These are phyloP conservation scores for Noctua fimbriata DNA, from an alignment of 2,888 invertebrate genomes.

Conservation along the genomic window DNA sequence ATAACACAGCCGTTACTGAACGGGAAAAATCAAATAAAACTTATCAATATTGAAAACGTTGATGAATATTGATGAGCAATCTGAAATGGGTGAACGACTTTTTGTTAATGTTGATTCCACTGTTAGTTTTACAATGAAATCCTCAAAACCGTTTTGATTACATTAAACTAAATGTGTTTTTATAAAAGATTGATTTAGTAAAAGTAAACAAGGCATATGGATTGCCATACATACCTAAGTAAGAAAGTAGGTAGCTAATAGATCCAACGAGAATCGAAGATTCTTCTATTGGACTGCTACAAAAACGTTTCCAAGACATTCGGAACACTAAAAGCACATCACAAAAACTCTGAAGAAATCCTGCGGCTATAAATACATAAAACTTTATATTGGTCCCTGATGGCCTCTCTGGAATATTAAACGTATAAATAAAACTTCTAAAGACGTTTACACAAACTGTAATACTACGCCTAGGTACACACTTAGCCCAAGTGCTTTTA, in stretches of 20 bases:
- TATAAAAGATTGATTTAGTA: not conserved
- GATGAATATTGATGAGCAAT: constrained; percentile 60
- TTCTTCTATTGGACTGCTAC: not conserved
- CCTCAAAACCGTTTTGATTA: constrained; percentile 34
- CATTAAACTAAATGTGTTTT: constrained; percentile 5
- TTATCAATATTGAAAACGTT: constrained; percentile 57
- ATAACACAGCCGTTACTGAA: constrained; percentile 29
- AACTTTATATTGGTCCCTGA: constrained; percentile 46
- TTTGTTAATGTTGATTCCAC: constrained; percentile 40
- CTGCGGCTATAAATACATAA: constrained; percentile 25
- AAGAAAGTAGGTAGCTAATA: not conserved
- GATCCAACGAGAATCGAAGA: not conserved
- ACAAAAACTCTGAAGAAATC: constrained; percentile 22
- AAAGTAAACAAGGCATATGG: not conserved
- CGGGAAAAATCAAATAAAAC: constrained; percentile 53
- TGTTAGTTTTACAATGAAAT: constrained; percentile 47
- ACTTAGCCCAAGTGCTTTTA: constrained; percentile 28
- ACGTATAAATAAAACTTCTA: constrained; percentile 39
- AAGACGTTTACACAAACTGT: constrained; percentile 9
- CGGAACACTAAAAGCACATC: constrained; percentile 29
- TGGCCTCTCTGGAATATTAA: constrained; percentile 37
- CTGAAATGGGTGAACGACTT: constrained; percentile 41
- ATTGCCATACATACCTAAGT: no score
- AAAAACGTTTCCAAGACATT: constrained; percentile 3
- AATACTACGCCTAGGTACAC: constrained; percentile 19